Evolutionary conservation across 2,113 vertebrate species (phyloP), one percentile per base, ranked within the genome.

Genomic region (Petromus typicus): DNA sequence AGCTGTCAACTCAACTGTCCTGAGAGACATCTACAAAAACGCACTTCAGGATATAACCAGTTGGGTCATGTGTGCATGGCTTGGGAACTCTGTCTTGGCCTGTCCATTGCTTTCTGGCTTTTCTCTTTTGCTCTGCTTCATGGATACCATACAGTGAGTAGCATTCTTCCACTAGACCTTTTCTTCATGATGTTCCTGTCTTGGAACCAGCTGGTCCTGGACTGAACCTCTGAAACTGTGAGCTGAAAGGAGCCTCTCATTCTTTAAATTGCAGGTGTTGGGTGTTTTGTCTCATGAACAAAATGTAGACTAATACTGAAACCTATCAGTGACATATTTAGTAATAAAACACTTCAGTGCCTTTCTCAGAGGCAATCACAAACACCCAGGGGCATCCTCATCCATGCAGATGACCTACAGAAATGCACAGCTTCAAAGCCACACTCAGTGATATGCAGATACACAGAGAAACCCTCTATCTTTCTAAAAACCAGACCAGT

Each of bases 401-500:
- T 17, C n/a, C 23, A 56, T 23, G 10, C 37, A 80, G 27, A 82
- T 1, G 3, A 48, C 13, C 48, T 51, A 75, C 0, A 56, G 48
- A 63, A 22, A 51, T 27, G n/a, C 9, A 57, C 7, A 32, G 2
- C 32, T 40, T 63, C 22, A 66, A 88, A 80, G 57, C 37, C 67
- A 23, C 40, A 61, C n/a, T 96, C 56, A 63, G 1, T 40, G 43
- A 3, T 63, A 1, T 67, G 7, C 14, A 73, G 57, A 40, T 6
- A 40, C 23, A 51, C 34, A 34, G 86, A 12, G 5, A 27, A 51
- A 59, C 45, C 56, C 37, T 34, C 1, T 0, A 61, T 37, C 34
- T 69, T 80, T 85, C 67, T 32, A 88, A 86, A 90, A 85, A 51
- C 90, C 37, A 90, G 54, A 95, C 7, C 45, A 66, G 51, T 66